A percentile compares a stretch with the other conserved stretches of the same genome.
Conservation (phyloP, 1,140 invertebrate genomes). For the Eumaeus atala region DNA sequence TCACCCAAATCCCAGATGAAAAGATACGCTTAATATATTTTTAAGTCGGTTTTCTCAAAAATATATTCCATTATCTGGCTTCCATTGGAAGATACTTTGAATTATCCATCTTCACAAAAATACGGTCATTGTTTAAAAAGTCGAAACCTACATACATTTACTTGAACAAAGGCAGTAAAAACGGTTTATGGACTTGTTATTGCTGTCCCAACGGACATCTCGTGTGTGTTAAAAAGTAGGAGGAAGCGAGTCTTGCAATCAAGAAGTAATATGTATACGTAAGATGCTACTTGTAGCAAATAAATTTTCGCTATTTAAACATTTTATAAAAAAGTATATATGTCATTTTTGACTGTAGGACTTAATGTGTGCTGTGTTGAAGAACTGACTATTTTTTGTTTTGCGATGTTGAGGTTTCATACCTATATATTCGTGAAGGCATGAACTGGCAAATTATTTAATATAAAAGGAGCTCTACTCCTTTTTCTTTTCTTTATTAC, state of each 20-base stretch:
- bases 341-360: too few relatives aligned
- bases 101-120: conserved; percentile 59
- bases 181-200: conserved; percentile 73
- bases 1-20: conserved; percentile 2
- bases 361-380: too few relatives aligned
- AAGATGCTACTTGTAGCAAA: too few relatives aligned
- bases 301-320: too few relatives aligned
- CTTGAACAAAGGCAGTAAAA: conserved; percentile 72
- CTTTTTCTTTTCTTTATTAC: too few relatives aligned
- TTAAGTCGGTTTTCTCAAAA: conserved; percentile 29
- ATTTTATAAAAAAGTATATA: too few relatives aligned
- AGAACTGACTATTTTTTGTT: too few relatives aligned
- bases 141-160: conserved; percentile 70
- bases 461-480: too few relatives aligned
- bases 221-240: conserved; percentile 27
- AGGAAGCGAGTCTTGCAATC: background rate
- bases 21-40: conserved; percentile 19
- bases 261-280: too few relatives aligned
- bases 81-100: conserved; percentile 44
- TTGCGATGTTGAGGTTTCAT: too few relatives aligned
- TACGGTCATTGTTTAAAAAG: conserved; percentile 72
- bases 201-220: conserved; percentile 58
- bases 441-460: too few relatives aligned
- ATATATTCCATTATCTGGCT: conserved; percentile 37
- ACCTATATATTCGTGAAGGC: too few relatives aligned